Evolutionary conservation across 2,888 invertebrate species (phyloP).

Genomic region (Palloptera scutellata): DNA sequence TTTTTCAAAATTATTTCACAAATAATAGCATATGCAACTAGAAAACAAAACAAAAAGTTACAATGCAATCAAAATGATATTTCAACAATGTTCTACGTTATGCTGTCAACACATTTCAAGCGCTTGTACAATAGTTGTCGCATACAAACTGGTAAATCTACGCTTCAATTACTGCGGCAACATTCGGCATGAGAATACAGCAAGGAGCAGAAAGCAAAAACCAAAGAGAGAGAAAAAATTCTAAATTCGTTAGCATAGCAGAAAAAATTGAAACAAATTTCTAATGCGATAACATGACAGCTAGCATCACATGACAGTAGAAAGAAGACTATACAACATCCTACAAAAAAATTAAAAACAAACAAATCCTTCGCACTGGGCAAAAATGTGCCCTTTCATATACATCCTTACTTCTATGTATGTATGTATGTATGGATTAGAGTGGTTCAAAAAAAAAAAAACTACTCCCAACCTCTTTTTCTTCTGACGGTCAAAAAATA

Average conservation of each 20-base stretch:
- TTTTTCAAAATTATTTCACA: too few relatives aligned
- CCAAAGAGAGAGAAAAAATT: not conserved
- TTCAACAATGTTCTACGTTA: too few relatives aligned
- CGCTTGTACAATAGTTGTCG: too few relatives aligned
- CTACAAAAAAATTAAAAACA: slow-evolving; percentile 34
- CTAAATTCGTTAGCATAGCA: not conserved
- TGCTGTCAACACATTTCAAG: too few relatives aligned
- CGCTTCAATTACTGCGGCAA: slow-evolving; percentile 41
- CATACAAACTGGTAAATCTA: slow-evolving; percentile 32
- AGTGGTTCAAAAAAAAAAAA: slow-evolving; percentile 6
- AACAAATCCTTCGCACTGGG: slow-evolving; percentile 39
- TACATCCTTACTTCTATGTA: not conserved
- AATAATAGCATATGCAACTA: too few relatives aligned
- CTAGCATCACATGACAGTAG: slow-evolving; percentile 35
- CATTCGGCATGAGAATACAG: slow-evolving; percentile 25
- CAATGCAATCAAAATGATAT: too few relatives aligned
- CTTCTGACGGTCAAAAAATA: too few relatives aligned
- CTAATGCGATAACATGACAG: slow-evolving; percentile 41
- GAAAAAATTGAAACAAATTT: slow-evolving; percentile 26
- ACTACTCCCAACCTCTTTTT: too few relatives aligned
- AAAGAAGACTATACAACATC: slow-evolving; percentile 21
- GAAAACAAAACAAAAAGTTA: too few relatives aligned
- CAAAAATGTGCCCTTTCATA: slow-evolving; percentile 39
- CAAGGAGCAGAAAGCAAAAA: slow-evolving; percentile 24
- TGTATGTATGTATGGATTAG: not conserved